These are phyloP conservation scores for Drosophila kikkawai DNA, from an alignment of 1,140 invertebrate species.

Conservation along the genomic window DNA sequence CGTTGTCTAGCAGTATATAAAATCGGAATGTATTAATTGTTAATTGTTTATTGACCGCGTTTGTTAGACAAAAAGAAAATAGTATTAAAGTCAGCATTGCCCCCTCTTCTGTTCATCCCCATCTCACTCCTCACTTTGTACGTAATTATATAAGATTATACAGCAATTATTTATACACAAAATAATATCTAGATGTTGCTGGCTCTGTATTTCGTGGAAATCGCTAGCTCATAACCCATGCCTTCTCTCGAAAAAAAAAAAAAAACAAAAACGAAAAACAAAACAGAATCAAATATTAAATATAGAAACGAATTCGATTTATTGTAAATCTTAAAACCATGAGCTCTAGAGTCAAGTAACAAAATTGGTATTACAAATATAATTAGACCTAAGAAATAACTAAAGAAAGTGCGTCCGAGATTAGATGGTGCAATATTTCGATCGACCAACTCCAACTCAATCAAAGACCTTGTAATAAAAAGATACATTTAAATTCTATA, in stretches of 20 bases:
- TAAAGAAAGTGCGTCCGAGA: conserved; percentile 26
- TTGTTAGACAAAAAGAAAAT: conserved; percentile 47
- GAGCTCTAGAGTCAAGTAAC: conserved; percentile 51
- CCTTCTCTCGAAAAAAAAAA: conserved; percentile 59
- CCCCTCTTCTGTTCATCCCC: conserved; percentile 5
- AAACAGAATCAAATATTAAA: conserved; percentile 49
- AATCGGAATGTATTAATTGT: conserved; percentile 65
- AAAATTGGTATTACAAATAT: conserved; percentile 40
- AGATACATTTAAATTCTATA: neutral
- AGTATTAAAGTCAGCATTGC: conserved; percentile 41
- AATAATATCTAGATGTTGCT: conserved; percentile 54
- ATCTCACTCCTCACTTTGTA: conserved; percentile 15
- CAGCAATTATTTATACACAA: conserved; percentile 32
- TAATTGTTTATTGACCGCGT: conserved; percentile 65
- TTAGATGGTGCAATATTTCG: conserved; percentile 42
- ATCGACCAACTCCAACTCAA: conserved; percentile 31
- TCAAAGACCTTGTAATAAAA: neutral
- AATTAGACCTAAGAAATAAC: conserved; percentile 21
- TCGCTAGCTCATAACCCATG: conserved; percentile 58
- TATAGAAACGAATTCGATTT: conserved; percentile 55
- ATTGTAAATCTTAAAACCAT: conserved; percentile 29
- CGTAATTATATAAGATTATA: conserved; percentile 38
- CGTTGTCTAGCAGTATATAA: conserved; percentile 42
- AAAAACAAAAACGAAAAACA: conserved; percentile 19
- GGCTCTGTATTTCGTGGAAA: conserved; percentile 73